Percentiles rank a stretch among this genome's conserved stretches.
phyloP scores from a whole-genome alignment of 2,888 invertebrate genomes.

The Tuberolachnus salignus region DNA sequence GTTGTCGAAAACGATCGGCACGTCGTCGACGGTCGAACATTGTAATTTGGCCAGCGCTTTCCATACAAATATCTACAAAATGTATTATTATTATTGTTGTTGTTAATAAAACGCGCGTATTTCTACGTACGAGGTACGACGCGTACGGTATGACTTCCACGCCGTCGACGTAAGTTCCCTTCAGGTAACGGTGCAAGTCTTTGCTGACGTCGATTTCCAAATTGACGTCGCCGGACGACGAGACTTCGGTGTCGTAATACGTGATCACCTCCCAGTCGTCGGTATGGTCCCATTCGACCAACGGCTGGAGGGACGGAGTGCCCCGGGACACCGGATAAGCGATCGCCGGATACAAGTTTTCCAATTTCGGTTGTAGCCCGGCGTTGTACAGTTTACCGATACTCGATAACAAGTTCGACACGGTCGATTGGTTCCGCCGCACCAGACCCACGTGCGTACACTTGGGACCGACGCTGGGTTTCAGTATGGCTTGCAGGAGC shows the following conservation, averaged over 20 bases:
- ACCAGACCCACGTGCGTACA: slow-evolving; percentile 63
- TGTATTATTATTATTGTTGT: neutral
- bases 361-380: slow-evolving; percentile 78
- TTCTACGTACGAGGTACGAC: slow-evolving; percentile 75
- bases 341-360: slow-evolving; percentile 77
- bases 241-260: slow-evolving; percentile 12
- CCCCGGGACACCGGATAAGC: slow-evolving; percentile 88
- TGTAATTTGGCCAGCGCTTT: slow-evolving; percentile 81
- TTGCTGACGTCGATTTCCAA: slow-evolving; percentile 77
- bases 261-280: slow-evolving; percentile 71
- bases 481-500: slow-evolving; percentile 69
- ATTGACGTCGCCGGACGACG: slow-evolving; percentile 8
- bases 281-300: slow-evolving; percentile 92
- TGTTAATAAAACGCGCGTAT: too few relatives aligned
- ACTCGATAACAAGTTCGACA: slow-evolving; percentile 47
- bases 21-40: slow-evolving; percentile 74
- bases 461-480: slow-evolving; percentile 65
- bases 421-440: slow-evolving; percentile 47
- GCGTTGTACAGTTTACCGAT: slow-evolving; percentile 71
- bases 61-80: slow-evolving; percentile 76
- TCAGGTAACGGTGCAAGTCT: slow-evolving; percentile 74
- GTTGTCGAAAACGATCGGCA: slow-evolving; percentile 86
- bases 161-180: slow-evolving; percentile 91
- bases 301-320: slow-evolving; percentile 87
- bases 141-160: slow-evolving; percentile 95